Evolutionary conservation across 2,113 vertebrate genomes (phyloP), one percentile per base, ranked within the genome.

Genomic region (Hymenochirus boettgeri): DNA sequence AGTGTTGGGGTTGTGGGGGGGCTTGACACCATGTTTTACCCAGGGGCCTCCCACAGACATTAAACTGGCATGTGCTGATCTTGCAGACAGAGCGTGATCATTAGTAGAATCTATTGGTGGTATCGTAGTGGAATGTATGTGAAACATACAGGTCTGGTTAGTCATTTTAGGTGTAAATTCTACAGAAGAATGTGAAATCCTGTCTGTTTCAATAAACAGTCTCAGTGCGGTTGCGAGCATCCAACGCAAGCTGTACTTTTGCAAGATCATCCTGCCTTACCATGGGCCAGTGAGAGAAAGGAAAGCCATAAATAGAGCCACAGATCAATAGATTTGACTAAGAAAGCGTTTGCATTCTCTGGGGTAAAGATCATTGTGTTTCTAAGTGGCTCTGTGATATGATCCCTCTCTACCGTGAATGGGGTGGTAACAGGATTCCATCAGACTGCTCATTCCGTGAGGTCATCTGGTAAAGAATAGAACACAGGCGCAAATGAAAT

Each of bases 281-380:
- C 59, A 75, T 75, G 74, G 46, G 0, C 24, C 76, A 52, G 42
- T 69, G 70, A 63, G 51, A 79, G 82, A 89, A 87, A 89, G 85
- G 82, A 84, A 88, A 89, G 85, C 88, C 92, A 93, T 86, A 91
- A 96, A 97, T 89, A 95, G 92, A 89, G 81, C 77, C 29, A 35
- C 25, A 85, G 89, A 96, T 95, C 92, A 81, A 94, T 93, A 90
- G 84, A 85, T 89, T 84, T 80, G 82, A 79, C 86, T 85, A 88
- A 90, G 85, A 85, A 88, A 86, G 86, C 72, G 60, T 85, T 88
- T 83, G 80, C 91, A 83, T 87, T 91, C 90, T 94, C 89, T 79
- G 85, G 90, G 88, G 91, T 82, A 84, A 84, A 88, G 89, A 87
- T 91, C 89, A 86, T 89, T 86, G 85, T 85, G 79, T 85, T 86